phyloP scores from a whole-genome alignment of 2,113 vertebrate species.

The Lepus americanus region DNA sequence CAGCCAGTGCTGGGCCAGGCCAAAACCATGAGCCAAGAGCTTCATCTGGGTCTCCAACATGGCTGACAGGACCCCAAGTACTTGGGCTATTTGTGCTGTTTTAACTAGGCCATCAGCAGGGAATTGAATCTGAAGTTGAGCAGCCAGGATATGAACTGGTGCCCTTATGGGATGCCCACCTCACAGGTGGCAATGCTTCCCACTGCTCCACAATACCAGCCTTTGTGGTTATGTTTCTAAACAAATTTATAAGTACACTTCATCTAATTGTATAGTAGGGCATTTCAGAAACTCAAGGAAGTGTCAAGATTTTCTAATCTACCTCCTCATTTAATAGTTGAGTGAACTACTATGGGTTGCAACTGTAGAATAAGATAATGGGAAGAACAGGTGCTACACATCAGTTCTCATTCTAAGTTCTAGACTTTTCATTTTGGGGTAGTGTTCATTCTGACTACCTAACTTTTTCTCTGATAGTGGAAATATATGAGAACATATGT shows the following conservation, averaged over 20 bases:
- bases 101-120: too few species aligned
- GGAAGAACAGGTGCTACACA: background rate
- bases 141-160: too few species aligned
- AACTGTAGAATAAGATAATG: background rate
- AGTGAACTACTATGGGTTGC: background rate
- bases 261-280: background rate
- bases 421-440: background rate
- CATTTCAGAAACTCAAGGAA: background rate
- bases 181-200: too few species aligned
- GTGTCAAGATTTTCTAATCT: background rate
- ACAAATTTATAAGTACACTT: constrained; percentile 28
- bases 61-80: too few species aligned
- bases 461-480: background rate
- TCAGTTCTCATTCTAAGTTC: background rate
- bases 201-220: too few species aligned
- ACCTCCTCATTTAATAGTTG: background rate
- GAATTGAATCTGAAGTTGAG: too few species aligned
- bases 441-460: background rate
- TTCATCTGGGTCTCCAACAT: too few species aligned
- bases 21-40: too few species aligned
- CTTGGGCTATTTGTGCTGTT: too few species aligned
- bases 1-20: too few species aligned
- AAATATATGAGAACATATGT: background rate
- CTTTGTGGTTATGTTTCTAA: background rate
- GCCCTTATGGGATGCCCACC: too few species aligned